Base-by-base conservation (phyloP, 2,888 invertebrate species). In the Allacma fusca region DNA sequence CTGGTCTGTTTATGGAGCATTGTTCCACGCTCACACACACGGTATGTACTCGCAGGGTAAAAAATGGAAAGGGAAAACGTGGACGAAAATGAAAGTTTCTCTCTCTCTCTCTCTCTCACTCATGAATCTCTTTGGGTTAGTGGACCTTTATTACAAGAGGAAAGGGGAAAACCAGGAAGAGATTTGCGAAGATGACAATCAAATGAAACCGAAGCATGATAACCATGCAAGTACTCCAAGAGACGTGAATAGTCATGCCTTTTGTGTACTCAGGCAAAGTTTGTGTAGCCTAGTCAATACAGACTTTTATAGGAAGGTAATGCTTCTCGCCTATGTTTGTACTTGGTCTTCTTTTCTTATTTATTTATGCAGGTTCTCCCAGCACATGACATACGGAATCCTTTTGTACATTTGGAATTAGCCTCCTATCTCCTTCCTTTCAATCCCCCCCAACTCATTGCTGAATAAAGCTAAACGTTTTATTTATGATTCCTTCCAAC, bases 161-260 rank as follows among this genome's bases (percentile, higher is more conserved):
- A 69, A 76, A 76, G 75, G 79, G 73, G 79, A 76, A 79, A 79
- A 79, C 79, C 79, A 79, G 79, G 79, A 79, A 79, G 79, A 79
- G 76, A 79, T 76, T 76, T 40, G 68, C 69, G 64, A 72, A 77
- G 71, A 72, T 77, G 71, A 72, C 71, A 76, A 67, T 67, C 40
- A 68, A 57, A 59, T 68, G 65, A 65, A 64, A 65, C 44, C 62
- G 29, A 74, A 74, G 28, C 43, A 74, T 74, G 65, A 69, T 34
- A 34, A 23, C 29, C 43, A 4, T 69, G 5, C 5, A 12, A 19
- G 5, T 16, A 12, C n/a, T 16, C 69, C 40, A 19, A 29, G 23
- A 40, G 9, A 21, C 69, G 34, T 26, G 16, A n/a, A 62, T 4
- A 9, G 23, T 19, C 62, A 23, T 62, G 26, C 24, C 62, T 26